Evolutionary conservation across 2,113 vertebrate species (phyloP).

Genomic region (Platanista minor): DNA sequence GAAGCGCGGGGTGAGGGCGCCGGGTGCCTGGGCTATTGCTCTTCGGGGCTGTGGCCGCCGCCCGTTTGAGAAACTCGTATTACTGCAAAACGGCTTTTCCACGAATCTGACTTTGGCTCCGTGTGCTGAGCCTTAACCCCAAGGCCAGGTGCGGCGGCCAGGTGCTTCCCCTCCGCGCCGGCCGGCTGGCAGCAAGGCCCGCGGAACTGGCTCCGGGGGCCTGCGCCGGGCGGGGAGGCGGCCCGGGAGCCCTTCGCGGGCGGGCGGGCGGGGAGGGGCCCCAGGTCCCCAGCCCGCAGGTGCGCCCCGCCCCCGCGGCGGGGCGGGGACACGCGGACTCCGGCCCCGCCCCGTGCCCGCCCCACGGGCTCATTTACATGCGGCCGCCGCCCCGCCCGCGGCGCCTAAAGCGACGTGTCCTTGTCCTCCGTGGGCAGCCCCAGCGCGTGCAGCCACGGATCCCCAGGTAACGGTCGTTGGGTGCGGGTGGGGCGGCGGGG

Average conservation of each 20-base stretch:
- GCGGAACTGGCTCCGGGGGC: not conserved
- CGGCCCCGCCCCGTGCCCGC: not conserved
- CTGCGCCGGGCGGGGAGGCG: rapidly evolving
- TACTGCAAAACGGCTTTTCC: not conserved
- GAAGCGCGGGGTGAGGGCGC: not conserved
- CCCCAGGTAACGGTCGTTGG: conserved; percentile 44
- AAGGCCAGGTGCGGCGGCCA: not conserved
- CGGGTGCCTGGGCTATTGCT: no score
- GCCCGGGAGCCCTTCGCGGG: not conserved
- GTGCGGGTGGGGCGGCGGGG: not conserved
- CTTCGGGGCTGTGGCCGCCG: not conserved
- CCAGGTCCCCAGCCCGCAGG: not conserved
- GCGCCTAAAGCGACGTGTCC: conserved; percentile 83
- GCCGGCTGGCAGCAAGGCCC: not conserved
- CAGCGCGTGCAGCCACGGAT: not conserved
- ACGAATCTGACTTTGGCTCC: not conserved
- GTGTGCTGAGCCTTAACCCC: not conserved
- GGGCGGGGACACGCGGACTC: not conserved
- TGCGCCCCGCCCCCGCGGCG: not conserved
- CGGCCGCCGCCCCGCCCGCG: conserved; percentile 59
- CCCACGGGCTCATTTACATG: conserved; percentile 55
- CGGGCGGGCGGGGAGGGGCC: not conserved
- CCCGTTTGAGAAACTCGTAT: not conserved
- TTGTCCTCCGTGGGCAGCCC: conserved; percentile 68
- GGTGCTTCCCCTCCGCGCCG: not conserved